phyloP scores from a whole-genome alignment of 64 coral and sea anemone genomes.

The Pocillopora damicornis region DNA sequence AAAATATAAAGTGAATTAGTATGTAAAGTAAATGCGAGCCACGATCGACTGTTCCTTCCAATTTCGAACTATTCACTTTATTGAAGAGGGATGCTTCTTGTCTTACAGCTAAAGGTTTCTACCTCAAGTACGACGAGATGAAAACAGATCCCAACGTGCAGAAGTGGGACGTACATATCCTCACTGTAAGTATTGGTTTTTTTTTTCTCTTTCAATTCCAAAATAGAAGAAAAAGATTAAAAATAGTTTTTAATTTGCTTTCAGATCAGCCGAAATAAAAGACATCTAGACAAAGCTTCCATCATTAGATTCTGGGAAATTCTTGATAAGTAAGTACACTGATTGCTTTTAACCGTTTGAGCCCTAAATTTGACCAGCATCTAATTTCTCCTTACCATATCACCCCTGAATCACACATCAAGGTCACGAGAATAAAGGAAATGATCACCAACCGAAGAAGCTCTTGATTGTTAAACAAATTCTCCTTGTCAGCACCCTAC shows the following conservation, averaged over 20 bases:
- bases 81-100: neutral
- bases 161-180: slow-evolving; percentile 96
- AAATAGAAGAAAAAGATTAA: neutral
- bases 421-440: too few species aligned
- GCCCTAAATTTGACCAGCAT: too few species aligned
- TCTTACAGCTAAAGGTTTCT: slow-evolving; percentile 73
- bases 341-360: neutral
- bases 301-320: slow-evolving; percentile 94
- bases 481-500: too few species aligned
- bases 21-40: too few species aligned
- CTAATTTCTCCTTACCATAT: too few species aligned
- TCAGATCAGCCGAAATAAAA: slow-evolving; percentile 95
- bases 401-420: too few species aligned
- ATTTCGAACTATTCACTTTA: neutral
- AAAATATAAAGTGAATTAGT: too few species aligned
- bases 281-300: slow-evolving; percentile 95
- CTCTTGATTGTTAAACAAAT: too few species aligned
- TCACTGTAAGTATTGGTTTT: slow-evolving; percentile 66
- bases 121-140: slow-evolving; percentile 96
- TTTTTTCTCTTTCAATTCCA: neutral
- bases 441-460: too few species aligned
- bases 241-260: neutral
- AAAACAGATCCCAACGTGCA: slow-evolving; percentile 94
- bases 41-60: too few species aligned
- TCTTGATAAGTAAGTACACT: slow-evolving; percentile 93